Base-by-base conservation (phyloP, 1,140 invertebrate genomes). In the Pseudobourletiella spinata region DNA sequence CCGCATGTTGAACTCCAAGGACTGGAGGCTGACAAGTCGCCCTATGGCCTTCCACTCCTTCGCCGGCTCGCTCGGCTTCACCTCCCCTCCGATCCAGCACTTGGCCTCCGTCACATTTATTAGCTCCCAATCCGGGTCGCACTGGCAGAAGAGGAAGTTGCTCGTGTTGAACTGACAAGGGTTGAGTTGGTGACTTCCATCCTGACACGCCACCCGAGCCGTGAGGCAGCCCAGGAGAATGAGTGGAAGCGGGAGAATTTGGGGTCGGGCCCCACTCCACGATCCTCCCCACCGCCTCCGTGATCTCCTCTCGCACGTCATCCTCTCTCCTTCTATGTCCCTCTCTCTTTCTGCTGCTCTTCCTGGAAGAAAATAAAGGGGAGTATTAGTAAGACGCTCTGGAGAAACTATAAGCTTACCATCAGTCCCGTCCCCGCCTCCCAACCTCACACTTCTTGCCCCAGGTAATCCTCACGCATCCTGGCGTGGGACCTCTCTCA, bases 41-140 rank as follows among this genome's bases (percentile, higher is more conserved):
- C 24, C 32, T n/a, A 67, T 42, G 0, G 46, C 30, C 0, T 3
- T 16, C 66, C 66, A 67, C 35, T 63, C 61, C 8, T 11, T n/a
- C n/a, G n/a, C n/a, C n/a, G n/a, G n/a, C 8, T 43, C 28, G 26
- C 8, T 22, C 4, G 58, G 42, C 3, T 18, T n/a, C n/a, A 22
- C 25, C 11, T 35, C 32, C 43, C 18, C 3, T n/a, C 29, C 14
- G 15, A 63, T 25, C n/a, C 42, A 16, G 20, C 65, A 61, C 20
- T 54, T 67, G 1, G 62, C 43, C 14, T 52, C 61, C 29, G 59
- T 57, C 43, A 48, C 29, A n/a, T 4, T 18, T 18, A 29, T 14
- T n/a, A 2, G 4, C 1, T 30, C 32, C 6, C 2, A 8, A 2
- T 39, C 28, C 11, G 51, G 35, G 26, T 52, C 29, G 39, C 59